phyloP scores from a whole-genome alignment of 1,140 invertebrate species.

The Ceratoteleas bidentatus region DNA sequence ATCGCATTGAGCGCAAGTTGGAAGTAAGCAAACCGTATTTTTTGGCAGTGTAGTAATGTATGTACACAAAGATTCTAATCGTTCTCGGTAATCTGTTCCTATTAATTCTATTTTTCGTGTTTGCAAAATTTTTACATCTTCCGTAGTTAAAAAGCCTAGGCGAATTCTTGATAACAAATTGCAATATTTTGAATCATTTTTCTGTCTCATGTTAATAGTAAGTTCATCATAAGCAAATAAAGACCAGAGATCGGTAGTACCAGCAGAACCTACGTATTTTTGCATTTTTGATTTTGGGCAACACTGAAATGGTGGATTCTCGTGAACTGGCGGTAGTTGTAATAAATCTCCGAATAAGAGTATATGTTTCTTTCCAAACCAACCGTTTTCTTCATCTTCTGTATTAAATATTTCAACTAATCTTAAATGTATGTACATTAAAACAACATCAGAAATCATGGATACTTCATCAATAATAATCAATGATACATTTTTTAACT shows the following conservation, averaged over 20 bases:
- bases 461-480: constrained; percentile 5
- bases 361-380: constrained; percentile 8
- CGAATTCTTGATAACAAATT: not conserved
- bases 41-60: not conserved
- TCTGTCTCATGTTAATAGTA: constrained; percentile 8
- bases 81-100: not conserved
- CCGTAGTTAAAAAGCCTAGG: not conserved
- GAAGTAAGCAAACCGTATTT: constrained; percentile 6
- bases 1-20: constrained; percentile 9
- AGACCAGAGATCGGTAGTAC: constrained; percentile 4
- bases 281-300: not conserved
- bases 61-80: not conserved
- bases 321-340: constrained; percentile 1
- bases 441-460: not conserved
- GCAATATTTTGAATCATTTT: not conserved
- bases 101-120: not conserved
- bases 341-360: constrained; percentile 4
- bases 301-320: not conserved
- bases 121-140: constrained; percentile 1
- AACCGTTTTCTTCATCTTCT: constrained; percentile 5
- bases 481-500: not conserved
- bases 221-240: constrained; percentile 9
- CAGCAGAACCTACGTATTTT: not conserved
- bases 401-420: constrained; percentile 4
- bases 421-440: constrained; percentile 14